Evolutionary conservation across 2,113 vertebrate genomes (phyloP).

Genomic region (Hiodon alosoides): DNA sequence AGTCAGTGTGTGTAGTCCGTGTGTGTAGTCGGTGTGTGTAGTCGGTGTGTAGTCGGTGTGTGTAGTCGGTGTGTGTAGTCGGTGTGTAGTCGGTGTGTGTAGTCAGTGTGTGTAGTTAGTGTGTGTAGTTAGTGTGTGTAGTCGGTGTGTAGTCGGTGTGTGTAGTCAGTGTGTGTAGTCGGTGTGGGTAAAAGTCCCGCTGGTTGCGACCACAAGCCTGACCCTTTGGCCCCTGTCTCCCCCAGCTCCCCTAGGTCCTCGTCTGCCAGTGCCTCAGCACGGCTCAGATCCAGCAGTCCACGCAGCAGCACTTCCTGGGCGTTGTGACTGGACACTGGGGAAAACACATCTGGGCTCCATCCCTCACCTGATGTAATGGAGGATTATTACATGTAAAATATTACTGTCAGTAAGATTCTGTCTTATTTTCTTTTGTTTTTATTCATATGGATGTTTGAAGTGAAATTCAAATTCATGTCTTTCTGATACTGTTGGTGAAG

Average conservation of each 20-base stretch:
- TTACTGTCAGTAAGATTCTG: too few relatives aligned
- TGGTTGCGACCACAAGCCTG: conserved; percentile 43
- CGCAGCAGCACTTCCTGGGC: background rate
- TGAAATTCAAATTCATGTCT: too few relatives aligned
- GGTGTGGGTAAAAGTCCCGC: conserved; percentile 32
- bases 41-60: background rate
- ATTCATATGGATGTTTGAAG: too few relatives aligned
- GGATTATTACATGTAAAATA: too few relatives aligned
- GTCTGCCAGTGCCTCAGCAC: background rate
- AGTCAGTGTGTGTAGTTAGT: background rate
- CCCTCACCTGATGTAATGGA: too few relatives aligned
- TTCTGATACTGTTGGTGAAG: too few relatives aligned
- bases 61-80: conserved; percentile 3
- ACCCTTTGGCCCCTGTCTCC: conserved; percentile 53
- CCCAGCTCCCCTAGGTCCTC: background rate
- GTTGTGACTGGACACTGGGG: background rate
- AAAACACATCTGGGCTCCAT: too few relatives aligned
- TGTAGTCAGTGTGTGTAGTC: conserved; percentile 6
- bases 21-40: too few relatives aligned
- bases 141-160: background rate
- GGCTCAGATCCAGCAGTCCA: background rate
- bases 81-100: background rate
- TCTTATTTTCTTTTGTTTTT: too few relatives aligned
- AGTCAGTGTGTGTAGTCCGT: too few relatives aligned
- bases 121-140: background rate